Percentiles rank a stretch among this genome's conserved stretches.
Evolutionary conservation across 2,797 vertebrate genomes (phyloP).

Genomic region (Leucoraja ocellata): DNA sequence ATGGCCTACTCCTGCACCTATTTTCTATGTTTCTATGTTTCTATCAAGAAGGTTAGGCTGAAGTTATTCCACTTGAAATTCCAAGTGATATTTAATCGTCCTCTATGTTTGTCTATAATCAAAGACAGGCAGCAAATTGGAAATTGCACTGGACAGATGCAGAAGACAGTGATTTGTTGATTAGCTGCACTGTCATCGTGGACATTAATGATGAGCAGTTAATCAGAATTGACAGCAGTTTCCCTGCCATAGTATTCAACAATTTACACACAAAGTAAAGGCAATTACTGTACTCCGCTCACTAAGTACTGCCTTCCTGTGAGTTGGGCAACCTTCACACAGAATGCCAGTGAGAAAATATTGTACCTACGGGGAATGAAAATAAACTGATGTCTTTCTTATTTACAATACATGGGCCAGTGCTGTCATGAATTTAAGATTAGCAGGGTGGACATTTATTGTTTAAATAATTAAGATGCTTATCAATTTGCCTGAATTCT

Average conservation of each 20-base stretch:
- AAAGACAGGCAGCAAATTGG: background rate
- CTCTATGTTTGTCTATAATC: background rate
- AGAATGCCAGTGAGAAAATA: background rate
- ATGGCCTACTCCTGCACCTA: too few relatives aligned
- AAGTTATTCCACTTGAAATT: background rate
- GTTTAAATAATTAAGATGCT: background rate
- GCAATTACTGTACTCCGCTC: background rate
- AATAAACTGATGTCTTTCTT: background rate
- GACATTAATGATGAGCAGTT: background rate
- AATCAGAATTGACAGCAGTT: slow-evolving; percentile 1
- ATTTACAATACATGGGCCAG: background rate
- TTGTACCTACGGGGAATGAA: background rate
- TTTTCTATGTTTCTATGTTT: too few relatives aligned
- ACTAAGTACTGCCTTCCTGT: background rate
- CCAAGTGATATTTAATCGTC: background rate
- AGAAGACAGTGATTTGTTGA: background rate
- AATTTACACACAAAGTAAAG: slow-evolving; percentile 21
- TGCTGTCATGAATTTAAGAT: background rate
- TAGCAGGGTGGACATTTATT: background rate
- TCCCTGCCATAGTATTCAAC: background rate
- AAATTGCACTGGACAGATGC: background rate
- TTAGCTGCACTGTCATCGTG: background rate
- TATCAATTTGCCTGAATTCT: background rate
- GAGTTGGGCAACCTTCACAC: background rate
- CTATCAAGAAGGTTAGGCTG: background rate